Percentiles rank a stretch among this genome's conserved stretches.
These are phyloP conservation scores for Archilochus colubris DNA, from an alignment of 2,113 vertebrate species.

Conservation along the genomic window DNA sequence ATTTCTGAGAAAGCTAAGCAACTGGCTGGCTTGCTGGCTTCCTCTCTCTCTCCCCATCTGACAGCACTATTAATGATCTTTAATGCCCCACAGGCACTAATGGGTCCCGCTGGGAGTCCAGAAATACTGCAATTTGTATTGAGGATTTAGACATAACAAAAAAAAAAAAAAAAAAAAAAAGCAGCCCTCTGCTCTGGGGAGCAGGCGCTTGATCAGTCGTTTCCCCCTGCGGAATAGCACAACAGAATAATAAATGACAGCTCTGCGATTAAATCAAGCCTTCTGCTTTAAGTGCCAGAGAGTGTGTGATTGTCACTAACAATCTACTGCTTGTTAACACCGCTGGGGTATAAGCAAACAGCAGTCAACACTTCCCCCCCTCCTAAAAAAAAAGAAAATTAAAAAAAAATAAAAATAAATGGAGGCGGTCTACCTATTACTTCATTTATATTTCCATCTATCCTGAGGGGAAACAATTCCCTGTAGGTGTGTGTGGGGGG, in stretches of 20 bases:
- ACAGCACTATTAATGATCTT: conserved; percentile 99
- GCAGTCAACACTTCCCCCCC: conserved; percentile 75
- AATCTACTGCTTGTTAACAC: conserved; percentile 90
- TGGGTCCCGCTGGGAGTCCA: conserved; percentile 96
- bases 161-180: conserved; percentile 65
- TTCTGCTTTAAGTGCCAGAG: conserved; percentile 84
- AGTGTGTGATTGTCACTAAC: conserved; percentile 91
- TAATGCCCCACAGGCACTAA: conserved; percentile 99
- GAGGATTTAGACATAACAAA: conserved; percentile 96
- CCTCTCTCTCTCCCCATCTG: conserved; percentile 80
- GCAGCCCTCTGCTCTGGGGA: conserved; percentile 76
- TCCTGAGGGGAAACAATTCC: conserved; percentile 45
- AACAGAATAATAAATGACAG: conserved; percentile 92
- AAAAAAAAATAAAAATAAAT: background rate
- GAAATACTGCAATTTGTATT: conserved; percentile 99
- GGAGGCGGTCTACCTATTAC: conserved; percentile 48
- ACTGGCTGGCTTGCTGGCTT: conserved; percentile 78
- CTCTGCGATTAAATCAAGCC: conserved; percentile 91
- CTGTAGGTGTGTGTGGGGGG: background rate
- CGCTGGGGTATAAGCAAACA: conserved; percentile 84
- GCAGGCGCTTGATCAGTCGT: conserved; percentile 85
- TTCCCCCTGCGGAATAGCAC: conserved; percentile 82
- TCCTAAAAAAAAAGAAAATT: background rate
- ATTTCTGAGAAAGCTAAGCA: conserved; percentile 90
- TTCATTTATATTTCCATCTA: conserved; percentile 39